These are phyloP conservation scores for Pachypanchax playfairii DNA, from an alignment of 2,113 vertebrate genomes.

Conservation along the genomic window DNA sequence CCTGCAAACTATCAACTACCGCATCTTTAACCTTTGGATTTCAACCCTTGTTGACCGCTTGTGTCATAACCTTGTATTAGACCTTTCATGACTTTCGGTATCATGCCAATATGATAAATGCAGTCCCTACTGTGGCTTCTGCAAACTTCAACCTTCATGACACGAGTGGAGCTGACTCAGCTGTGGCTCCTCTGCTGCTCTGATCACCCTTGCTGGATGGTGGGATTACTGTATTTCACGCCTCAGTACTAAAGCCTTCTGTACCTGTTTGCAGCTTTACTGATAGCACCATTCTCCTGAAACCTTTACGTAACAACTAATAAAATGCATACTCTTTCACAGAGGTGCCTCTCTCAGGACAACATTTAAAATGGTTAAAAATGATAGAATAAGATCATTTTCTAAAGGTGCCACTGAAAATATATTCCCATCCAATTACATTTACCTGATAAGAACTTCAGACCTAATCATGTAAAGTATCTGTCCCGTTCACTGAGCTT, in stretches of 20 bases:
- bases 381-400: no score
- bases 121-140: not conserved
- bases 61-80: not conserved
- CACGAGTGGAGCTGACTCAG: slow-evolving; percentile 23
- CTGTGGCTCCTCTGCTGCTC: slow-evolving; percentile 1
- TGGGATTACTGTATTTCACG: slow-evolving; percentile 25
- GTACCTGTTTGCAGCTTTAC: slow-evolving; percentile 19
- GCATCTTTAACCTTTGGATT: slow-evolving; percentile 4
- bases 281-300: slow-evolving; percentile 15
- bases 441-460: no score
- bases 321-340: no score
- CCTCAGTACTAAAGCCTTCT: slow-evolving; percentile 33
- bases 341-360: not conserved
- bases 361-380: not conserved
- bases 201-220: slow-evolving; percentile 18
- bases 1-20: not conserved
- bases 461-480: no score
- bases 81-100: not conserved
- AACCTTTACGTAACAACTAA: not conserved
- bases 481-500: not conserved
- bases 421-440: no score
- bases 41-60: not conserved
- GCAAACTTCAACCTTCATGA: slow-evolving; percentile 8
- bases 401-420: no score
- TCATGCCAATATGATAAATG: not conserved